Evolutionary conservation across 2,797 vertebrate genomes (phyloP).

Genomic region (Hydrolagus colliei): DNA sequence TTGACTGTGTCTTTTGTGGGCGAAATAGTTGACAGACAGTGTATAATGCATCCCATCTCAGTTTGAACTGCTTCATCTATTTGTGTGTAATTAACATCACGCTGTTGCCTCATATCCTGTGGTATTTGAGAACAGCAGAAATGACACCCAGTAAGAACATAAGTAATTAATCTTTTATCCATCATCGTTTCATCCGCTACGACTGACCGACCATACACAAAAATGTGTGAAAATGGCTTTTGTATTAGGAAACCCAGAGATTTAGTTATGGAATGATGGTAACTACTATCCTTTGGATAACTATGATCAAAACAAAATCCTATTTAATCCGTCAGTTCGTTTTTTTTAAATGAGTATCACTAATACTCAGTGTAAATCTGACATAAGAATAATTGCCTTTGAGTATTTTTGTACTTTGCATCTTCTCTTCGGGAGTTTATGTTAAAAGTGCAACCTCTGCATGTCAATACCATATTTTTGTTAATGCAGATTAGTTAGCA

Average conservation of each 20-base stretch:
- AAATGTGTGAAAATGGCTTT: constrained; percentile 11
- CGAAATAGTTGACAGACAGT: not conserved
- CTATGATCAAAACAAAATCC: too few species aligned
- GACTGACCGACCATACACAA: not conserved
- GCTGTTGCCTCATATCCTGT: not conserved
- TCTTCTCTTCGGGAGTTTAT: too few species aligned
- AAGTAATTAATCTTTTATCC: not conserved
- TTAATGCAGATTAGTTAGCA: too few species aligned
- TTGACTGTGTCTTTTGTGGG: not conserved
- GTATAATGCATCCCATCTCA: not conserved
- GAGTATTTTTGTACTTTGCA: too few species aligned
- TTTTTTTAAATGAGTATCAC: too few species aligned
- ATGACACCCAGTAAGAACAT: not conserved
- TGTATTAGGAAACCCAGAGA: not conserved
- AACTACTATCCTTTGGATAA: too few species aligned
- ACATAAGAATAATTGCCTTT: too few species aligned
- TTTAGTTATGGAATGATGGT: not conserved
- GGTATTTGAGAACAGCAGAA: constrained; percentile 1
- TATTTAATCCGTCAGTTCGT: too few species aligned
- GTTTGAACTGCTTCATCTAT: not conserved
- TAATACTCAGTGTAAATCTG: too few species aligned
- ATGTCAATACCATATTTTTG: too few species aligned
- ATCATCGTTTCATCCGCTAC: constrained; percentile 3
- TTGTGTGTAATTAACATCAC: constrained; percentile 14
- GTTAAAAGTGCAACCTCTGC: too few species aligned